Evolutionary conservation across 2,888 invertebrate species (phyloP).

Genomic region (Drosophila subquinaria): DNA sequence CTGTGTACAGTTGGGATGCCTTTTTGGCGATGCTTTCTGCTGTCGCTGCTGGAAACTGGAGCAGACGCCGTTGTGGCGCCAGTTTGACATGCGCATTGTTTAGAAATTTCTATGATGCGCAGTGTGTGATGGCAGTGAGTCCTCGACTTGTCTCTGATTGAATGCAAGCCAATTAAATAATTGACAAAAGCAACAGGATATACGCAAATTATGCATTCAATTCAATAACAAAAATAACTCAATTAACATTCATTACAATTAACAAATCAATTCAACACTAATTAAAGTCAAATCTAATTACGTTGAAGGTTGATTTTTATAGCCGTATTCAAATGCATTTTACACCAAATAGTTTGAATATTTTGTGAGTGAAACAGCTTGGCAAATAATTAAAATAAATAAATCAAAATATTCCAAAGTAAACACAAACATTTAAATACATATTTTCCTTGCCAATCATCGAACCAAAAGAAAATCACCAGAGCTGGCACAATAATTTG

Average conservation of each 20-base stretch:
- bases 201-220: not conserved
- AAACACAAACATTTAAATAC: constrained; percentile 19
- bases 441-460: constrained; percentile 44
- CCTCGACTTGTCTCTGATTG: constrained; percentile 34
- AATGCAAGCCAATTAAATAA: constrained; percentile 71
- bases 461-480: constrained; percentile 28
- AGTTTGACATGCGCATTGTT: constrained; percentile 73
- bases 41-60: constrained; percentile 70
- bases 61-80: constrained; percentile 81
- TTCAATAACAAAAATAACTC: not conserved
- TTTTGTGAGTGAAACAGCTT: constrained; percentile 24
- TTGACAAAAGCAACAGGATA: constrained; percentile 48
- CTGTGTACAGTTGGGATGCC: constrained; percentile 37
- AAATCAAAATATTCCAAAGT: constrained; percentile 31
- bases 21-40: constrained; percentile 26
- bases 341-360: constrained; percentile 14
- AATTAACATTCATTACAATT: constrained; percentile 39
- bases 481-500: constrained; percentile 19
- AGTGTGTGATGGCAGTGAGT: constrained; percentile 43
- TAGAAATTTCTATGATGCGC: constrained; percentile 39
- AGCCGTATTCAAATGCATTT: constrained; percentile 12
- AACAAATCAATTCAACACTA: constrained; percentile 7
- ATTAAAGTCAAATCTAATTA: constrained; percentile 23
- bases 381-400: constrained; percentile 40
- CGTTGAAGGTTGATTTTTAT: constrained; percentile 20